A percentile compares a stretch with the other conserved stretches of the same genome.
Evolutionary conservation across 2,888 invertebrate species (phyloP).

Genomic region (Drosophila lacicola): DNA sequence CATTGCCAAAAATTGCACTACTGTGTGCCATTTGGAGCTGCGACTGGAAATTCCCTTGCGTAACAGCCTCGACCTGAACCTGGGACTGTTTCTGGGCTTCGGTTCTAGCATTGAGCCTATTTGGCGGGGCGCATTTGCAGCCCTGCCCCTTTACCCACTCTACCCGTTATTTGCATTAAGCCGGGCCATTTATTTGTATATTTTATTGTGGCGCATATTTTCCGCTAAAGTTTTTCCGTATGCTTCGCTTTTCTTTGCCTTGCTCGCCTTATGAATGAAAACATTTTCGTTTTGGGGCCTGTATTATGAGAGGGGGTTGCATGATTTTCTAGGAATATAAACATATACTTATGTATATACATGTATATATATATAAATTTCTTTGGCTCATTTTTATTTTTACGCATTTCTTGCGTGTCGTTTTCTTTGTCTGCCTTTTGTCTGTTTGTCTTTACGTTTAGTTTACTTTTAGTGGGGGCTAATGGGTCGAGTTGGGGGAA

Average conservation of each 20-base stretch:
- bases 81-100: slow-evolving; percentile 8
- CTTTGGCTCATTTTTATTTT: slow-evolving; percentile 73
- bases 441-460: slow-evolving; percentile 46
- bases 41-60: slow-evolving; percentile 66
- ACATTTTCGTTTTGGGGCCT: slow-evolving; percentile 35
- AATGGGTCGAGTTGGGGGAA: slow-evolving; percentile 30
- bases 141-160: slow-evolving; percentile 7
- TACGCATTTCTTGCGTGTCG: slow-evolving; percentile 78
- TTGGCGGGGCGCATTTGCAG: slow-evolving; percentile 28
- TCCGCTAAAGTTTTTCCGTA: slow-evolving; percentile 71
- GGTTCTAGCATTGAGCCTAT: slow-evolving; percentile 23
- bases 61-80: slow-evolving; percentile 24
- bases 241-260: slow-evolving; percentile 21
- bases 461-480: slow-evolving; percentile 55
- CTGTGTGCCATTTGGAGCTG: slow-evolving; percentile 70
- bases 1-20: slow-evolving; percentile 69
- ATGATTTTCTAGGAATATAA: slow-evolving; percentile 43
- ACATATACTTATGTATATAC: slow-evolving; percentile 17
- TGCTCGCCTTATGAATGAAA: slow-evolving; percentile 71
- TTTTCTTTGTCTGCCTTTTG: slow-evolving; percentile 29
- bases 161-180: slow-evolving; percentile 71
- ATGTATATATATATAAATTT: slow-evolving; percentile 25
- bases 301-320: slow-evolving; percentile 31
- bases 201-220: slow-evolving; percentile 77
- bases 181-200: slow-evolving; percentile 75